These are phyloP conservation scores for Lycaon pictus DNA, from an alignment of 2,113 vertebrate genomes.

Conservation along the genomic window DNA sequence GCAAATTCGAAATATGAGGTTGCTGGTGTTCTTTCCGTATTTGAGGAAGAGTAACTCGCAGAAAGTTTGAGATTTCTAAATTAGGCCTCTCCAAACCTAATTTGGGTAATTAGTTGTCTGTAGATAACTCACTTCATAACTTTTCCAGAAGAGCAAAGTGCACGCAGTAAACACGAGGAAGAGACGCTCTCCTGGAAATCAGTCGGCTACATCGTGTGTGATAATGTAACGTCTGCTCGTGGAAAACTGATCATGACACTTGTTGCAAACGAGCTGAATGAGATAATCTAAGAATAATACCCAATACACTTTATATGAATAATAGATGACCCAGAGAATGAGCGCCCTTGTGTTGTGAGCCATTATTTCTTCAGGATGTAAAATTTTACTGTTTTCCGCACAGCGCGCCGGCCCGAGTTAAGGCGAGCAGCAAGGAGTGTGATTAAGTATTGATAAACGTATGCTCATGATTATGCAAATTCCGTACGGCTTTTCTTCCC, in stretches of 20 bases:
- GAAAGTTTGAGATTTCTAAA: neutral
- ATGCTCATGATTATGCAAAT: neutral
- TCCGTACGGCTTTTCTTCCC: rapidly evolving
- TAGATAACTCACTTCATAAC: neutral
- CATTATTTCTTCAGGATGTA: neutral
- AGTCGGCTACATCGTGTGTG: rapidly evolving
- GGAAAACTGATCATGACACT: neutral
- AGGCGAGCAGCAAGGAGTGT: neutral
- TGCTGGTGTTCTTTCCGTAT: neutral
- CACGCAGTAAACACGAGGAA: too few relatives aligned
- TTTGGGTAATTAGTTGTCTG: neutral
- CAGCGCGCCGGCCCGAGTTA: neutral
- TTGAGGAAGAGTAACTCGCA: neutral
- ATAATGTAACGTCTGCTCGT: neutral
- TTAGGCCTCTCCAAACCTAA: too few relatives aligned
- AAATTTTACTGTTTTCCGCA: neutral
- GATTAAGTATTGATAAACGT: neutral
- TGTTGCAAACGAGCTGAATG: neutral
- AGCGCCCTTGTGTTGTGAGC: neutral
- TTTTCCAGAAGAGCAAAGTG: neutral
- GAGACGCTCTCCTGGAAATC: neutral
- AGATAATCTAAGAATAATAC: neutral
- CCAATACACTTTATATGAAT: neutral
- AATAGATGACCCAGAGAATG: neutral
- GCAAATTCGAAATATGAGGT: neutral